These are phyloP conservation scores for Ophioderma brevispina DNA, from an alignment of 35 echinoderm and acorn worm genomes.

Conservation along the genomic window DNA sequence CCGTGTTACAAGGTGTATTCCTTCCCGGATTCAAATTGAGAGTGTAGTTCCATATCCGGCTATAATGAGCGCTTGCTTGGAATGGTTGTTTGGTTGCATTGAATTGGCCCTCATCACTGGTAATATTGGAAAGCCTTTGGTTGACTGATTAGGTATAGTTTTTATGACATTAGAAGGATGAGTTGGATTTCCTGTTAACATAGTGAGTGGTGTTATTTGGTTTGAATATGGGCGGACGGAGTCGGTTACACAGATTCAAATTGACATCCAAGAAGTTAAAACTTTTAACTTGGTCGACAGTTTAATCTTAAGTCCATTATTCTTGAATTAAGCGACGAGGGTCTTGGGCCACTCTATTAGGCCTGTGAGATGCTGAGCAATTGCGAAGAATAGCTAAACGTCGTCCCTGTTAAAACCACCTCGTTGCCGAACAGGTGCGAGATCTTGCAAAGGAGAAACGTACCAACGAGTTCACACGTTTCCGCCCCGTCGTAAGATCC, in stretches of 20 bases:
- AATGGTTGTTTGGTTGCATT: neutral
- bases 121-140: constrained; percentile 10
- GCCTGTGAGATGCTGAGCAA: neutral
- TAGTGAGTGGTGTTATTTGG: constrained; percentile 29
- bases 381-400: constrained; percentile 21
- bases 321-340: constrained; percentile 9
- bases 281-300: constrained; percentile 17
- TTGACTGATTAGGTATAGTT: constrained; percentile 2
- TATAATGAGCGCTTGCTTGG: neutral
- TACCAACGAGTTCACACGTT: constrained; percentile 44
- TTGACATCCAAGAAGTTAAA: constrained; percentile 22
- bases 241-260: neutral
- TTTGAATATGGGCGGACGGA: constrained; percentile 23
- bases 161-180: neutral
- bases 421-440: neutral
- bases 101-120: neutral
- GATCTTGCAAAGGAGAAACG: constrained; percentile 11
- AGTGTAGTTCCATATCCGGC: neutral
- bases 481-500: constrained; percentile 45
- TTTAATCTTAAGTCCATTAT: constrained; percentile 23
- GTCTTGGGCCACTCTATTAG: constrained; percentile 28
- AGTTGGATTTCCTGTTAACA: neutral
- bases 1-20: neutral
- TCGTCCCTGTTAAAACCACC: constrained; percentile 44
- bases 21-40: neutral